Evolutionary conservation across 2,113 vertebrate genomes (phyloP), one percentile per base, ranked within the genome.

Genomic region (Leptocoma aspasia): DNA sequence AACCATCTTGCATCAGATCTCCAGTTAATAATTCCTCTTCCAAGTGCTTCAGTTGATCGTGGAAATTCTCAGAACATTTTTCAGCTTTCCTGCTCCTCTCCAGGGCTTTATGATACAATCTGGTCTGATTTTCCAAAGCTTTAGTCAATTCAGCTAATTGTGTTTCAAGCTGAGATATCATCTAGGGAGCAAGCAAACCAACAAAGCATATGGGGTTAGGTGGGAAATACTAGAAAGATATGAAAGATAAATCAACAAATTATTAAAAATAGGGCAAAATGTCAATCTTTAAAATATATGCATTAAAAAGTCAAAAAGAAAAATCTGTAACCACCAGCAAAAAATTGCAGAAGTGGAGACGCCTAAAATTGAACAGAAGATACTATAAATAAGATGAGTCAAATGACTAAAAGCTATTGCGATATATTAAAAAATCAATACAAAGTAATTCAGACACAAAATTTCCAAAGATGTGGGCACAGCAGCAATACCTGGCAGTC

Each of bases 11-110:
- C 28, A 97, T 95, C 89, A 98, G 75, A 27, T 98, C 97, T 75
- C 97, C 96, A 37, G 98, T 97, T 16, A 98, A 68, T 87, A 99
- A 97, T 88, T 99, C 98, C 5, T 95, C 97, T 96, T 99, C 98
- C 92, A 98, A 94, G 23, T 92, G 81, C 54, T 97, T 98, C 79
- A 99, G 93, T 30, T 97, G 97, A 75, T 96, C 35, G 28, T 97
- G 98, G 85, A 99, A 97, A 73, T 96, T 95, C 82, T 98, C 98
- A 41, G 97, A 96, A 84, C 97, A 92, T 85, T 96, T 97, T 96
- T 99, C 99, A 64, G 98, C 98, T 73, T 98, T 96, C 31, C 92
- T 97, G 50, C 97, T 97, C 79, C 97, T 98, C 95, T 98, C 97
- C 13, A 98, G 92, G 45, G 98, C 92, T 78, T 97, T 92, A 72